phyloP scores from a whole-genome alignment of 2,797 vertebrate genomes.

The Heteromormyrus szaboi region DNA sequence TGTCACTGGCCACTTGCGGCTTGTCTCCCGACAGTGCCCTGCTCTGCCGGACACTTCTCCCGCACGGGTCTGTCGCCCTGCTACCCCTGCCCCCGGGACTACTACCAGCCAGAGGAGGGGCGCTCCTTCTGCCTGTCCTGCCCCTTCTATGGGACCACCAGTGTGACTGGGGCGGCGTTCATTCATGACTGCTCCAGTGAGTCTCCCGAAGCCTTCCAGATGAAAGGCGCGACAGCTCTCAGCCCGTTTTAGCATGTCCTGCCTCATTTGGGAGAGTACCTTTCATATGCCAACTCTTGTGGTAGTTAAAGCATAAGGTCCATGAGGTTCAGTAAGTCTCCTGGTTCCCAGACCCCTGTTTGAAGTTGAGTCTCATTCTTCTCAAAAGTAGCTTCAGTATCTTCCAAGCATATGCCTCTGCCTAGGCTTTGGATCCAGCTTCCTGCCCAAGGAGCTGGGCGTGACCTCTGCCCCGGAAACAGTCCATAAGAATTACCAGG shows the following conservation, averaged over 20 bases:
- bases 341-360: neutral
- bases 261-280: neutral
- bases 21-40: conserved; percentile 69
- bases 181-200: conserved; percentile 94
- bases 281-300: neutral
- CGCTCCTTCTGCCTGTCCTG: conserved; percentile 94
- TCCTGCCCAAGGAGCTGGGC: conserved; percentile 91
- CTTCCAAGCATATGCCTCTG: neutral
- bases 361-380: neutral
- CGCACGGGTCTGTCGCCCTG: conserved; percentile 87
- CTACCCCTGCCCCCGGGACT: conserved; percentile 88
- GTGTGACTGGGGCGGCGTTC: conserved; percentile 73
- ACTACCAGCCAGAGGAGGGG: conserved; percentile 86
- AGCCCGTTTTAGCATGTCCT: neutral
- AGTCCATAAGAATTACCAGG: conserved; percentile 74
- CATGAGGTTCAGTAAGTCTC: neutral
- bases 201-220: conserved; percentile 32
- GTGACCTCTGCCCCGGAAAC: conserved; percentile 69
- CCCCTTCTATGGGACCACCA: conserved; percentile 93
- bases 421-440: conserved; percentile 89
- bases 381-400: neutral
- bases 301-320: neutral
- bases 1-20: neutral
- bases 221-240: neutral
- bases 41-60: conserved; percentile 84